Base-by-base conservation (phyloP, 2,113 vertebrate species). In the Myrmecophaga tridactyla region DNA sequence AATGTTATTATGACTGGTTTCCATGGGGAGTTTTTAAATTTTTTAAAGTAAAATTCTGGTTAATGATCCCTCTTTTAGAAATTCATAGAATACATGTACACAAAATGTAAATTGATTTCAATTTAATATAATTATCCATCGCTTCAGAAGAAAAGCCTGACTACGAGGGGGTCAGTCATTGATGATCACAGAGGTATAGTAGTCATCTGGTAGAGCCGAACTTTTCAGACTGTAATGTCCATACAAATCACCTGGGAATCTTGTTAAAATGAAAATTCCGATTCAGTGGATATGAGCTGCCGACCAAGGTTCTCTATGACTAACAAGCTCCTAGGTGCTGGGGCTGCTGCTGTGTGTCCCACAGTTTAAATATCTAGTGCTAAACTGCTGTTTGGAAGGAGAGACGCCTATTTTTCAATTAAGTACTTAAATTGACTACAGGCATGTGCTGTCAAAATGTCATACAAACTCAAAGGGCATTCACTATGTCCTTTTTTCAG, bases 21-120 rank as follows among this genome's bases (percentile, higher is more conserved):
- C 7, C 17, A 10, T 43, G 65, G 58, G 39, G 80, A 88, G 46
- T 83, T n/a, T 53, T 83, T 78, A 86, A 23, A 41, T 86, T 76
- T 77, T 73, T 88, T 53, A 69, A 81, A 83, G 82, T 69, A 41
- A 82, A 95, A 94, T 48, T 82, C 53, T 95, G 34, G 27, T 46
- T 92, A 80, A 58, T 86, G 69, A 76, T 43, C 56, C 20, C 27
- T 82, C 23, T 90, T 65, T 86, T 56, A n/a, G 53, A n/a, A 48
- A 10, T 89, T 82, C 46, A 18, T 65, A 90, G 29, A 81, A 82
- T 63, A 56, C 73, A 51, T 13, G 13, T 39, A 36, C 1, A 34
- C 82, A 76, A 56, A 75, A 72, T 72, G 5, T 91, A 60, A 63
- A 34, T 69, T 60, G 89, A 84, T 39, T 90, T 90, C 25, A 34